Percentiles rank a stretch among this genome's conserved stretches.
phyloP scores from a whole-genome alignment of 2,888 invertebrate species.

The Creontiades dilutus region DNA sequence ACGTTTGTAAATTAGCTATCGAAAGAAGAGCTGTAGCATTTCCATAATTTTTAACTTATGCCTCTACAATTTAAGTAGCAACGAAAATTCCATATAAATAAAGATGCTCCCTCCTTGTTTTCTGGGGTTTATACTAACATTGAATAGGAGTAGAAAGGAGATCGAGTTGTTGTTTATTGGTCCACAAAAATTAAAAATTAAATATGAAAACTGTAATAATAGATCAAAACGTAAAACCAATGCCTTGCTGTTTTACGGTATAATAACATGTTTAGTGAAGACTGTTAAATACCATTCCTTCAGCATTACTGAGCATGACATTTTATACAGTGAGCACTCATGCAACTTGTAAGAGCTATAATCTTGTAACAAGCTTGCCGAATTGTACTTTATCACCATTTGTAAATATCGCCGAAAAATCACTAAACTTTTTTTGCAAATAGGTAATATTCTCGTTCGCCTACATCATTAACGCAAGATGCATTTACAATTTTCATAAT shows the following conservation, averaged over 20 bases:
- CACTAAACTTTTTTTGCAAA: background rate
- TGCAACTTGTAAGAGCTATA: background rate
- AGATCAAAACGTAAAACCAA: background rate
- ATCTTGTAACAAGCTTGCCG: background rate
- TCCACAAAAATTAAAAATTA: too few species aligned
- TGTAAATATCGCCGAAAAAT: conserved; percentile 20
- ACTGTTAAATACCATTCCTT: background rate
- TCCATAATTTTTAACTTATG: too few species aligned
- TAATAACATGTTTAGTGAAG: background rate
- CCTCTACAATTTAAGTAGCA: too few species aligned
- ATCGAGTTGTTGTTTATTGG: too few species aligned
- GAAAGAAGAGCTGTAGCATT: too few species aligned
- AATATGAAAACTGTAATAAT: too few species aligned
- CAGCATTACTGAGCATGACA: background rate
- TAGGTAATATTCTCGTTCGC: background rate
- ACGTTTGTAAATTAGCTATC: too few species aligned
- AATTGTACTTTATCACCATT: conserved; percentile 6
- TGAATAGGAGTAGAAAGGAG: too few species aligned
- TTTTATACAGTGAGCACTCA: conserved; percentile 6
- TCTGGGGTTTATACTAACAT: too few species aligned
- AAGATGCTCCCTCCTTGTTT: too few species aligned
- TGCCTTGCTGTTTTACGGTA: background rate
- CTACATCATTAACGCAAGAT: background rate
- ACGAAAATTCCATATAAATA: too few species aligned
- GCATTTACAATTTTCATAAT: background rate